These are phyloP conservation scores for Paratrypauchen microcephalus DNA, from an alignment of 2,797 vertebrate species.

Conservation along the genomic window DNA sequence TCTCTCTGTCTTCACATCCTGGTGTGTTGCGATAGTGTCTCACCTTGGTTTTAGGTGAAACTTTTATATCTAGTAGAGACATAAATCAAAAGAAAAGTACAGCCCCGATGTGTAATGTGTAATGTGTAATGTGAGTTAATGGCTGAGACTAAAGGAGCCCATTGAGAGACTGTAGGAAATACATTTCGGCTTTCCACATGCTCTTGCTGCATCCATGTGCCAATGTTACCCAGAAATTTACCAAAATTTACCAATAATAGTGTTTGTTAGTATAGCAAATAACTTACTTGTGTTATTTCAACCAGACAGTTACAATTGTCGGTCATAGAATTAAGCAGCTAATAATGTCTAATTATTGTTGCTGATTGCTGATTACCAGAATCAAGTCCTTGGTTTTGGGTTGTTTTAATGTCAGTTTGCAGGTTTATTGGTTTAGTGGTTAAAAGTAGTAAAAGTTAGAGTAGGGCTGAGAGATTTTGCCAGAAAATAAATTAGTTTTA, in stretches of 20 bases:
- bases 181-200: constrained; percentile 24
- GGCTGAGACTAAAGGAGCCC: constrained; percentile 28
- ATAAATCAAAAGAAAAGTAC: constrained; percentile 9
- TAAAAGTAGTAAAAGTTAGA: not conserved
- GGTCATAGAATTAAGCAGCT: not conserved
- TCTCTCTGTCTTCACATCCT: constrained; percentile 15
- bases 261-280: not conserved
- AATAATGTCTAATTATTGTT: not conserved
- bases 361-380: not conserved
- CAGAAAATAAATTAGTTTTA: too few species aligned
- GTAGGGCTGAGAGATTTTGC: too few species aligned
- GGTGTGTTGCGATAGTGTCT: constrained; percentile 6
- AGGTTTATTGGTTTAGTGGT: not conserved
- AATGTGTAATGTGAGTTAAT: constrained; percentile 25
- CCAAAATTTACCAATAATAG: not conserved
- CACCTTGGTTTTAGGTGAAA: constrained; percentile 14
- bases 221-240: constrained; percentile 3
- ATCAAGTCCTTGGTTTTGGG: not conserved
- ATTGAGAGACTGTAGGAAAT: constrained; percentile 29
- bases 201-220: constrained; percentile 29
- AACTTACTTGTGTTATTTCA: not conserved
- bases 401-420: not conserved
- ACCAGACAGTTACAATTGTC: not conserved
- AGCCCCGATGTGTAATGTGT: constrained; percentile 15
- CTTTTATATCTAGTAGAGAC: constrained; percentile 21